phyloP scores from a whole-genome alignment of 2,888 invertebrate genomes.

The Parthenolecanium corni region DNA sequence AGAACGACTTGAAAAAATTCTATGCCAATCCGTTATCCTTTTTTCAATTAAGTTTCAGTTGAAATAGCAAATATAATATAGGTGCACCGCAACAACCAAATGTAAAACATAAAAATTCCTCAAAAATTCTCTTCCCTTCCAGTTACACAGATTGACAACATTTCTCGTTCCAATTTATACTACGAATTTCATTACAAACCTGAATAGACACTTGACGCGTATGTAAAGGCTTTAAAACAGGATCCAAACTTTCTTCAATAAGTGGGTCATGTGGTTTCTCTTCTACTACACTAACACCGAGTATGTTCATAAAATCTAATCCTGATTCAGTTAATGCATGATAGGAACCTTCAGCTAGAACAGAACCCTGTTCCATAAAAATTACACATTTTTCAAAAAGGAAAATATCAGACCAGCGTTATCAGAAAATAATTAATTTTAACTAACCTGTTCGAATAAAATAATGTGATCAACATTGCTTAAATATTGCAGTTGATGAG shows the following conservation, averaged over 20 bases:
- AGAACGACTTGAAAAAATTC: too few relatives aligned
- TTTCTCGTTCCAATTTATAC: too few relatives aligned
- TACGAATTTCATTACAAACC: background rate
- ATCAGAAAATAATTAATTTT: background rate
- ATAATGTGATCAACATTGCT: slow-evolving; percentile 51
- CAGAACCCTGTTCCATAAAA: slow-evolving; percentile 38
- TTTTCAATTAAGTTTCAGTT: too few relatives aligned
- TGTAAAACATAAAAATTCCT: too few relatives aligned
- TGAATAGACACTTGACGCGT: background rate
- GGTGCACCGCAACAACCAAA: too few relatives aligned
- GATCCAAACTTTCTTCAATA: slow-evolving; percentile 29
- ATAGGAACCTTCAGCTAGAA: slow-evolving; percentile 49
- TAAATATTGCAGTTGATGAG: slow-evolving; percentile 73
- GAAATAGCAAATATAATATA: too few relatives aligned
- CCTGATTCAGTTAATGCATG: slow-evolving; percentile 59
- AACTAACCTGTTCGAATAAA: slow-evolving; percentile 40
- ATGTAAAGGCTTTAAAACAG: background rate
- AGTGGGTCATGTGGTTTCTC: slow-evolving; percentile 34
- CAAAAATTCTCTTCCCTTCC: too few relatives aligned
- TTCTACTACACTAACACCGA: slow-evolving; percentile 45
- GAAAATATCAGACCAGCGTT: background rate
- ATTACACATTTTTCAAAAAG: too few relatives aligned
- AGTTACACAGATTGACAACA: too few relatives aligned
- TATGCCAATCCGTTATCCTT: too few relatives aligned
- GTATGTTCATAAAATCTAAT: slow-evolving; percentile 58